Conservation (phyloP, 2,888 invertebrate genomes). For the Stenodera caucasica region DNA sequence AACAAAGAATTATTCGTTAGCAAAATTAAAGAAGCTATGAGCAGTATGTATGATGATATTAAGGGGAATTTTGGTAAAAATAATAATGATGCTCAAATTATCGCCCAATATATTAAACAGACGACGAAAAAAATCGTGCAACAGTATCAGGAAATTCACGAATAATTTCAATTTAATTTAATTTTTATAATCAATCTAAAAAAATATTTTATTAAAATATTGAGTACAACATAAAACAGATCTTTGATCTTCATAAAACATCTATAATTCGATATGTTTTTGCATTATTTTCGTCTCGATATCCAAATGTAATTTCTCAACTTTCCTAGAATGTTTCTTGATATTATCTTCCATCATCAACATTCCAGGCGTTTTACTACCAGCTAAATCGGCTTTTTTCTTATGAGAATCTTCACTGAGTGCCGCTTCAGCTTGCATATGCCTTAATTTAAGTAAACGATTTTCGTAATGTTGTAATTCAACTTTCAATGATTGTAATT, state of each 20-base stretch:
- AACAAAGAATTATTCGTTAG: constrained; percentile 19
- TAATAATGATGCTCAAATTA: constrained; percentile 22
- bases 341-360: constrained; percentile 73
- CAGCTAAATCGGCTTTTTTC: constrained; percentile 62
- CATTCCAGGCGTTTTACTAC: constrained; percentile 66
- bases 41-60: constrained; percentile 45
- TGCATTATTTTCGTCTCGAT: constrained; percentile 76
- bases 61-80: constrained; percentile 35
- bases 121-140: constrained; percentile 35
- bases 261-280: constrained; percentile 75
- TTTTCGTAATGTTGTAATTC: constrained; percentile 88
- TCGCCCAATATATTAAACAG: constrained; percentile 34
- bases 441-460: constrained; percentile 78
- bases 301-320: constrained; percentile 81
- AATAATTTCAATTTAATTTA: constrained; percentile 19
- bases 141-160: constrained; percentile 20
- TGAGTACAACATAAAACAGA: constrained; percentile 1
- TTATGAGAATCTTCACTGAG: constrained; percentile 68
- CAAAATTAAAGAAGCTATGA: constrained; percentile 46
- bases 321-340: constrained; percentile 81
- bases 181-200: neutral
- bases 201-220: neutral
- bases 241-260: constrained; percentile 1
- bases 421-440: constrained; percentile 80
- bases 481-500: constrained; percentile 81